These are phyloP conservation scores for Sinocyclocheilus rhinocerous DNA, from an alignment of 2,113 vertebrate species.

Conservation along the genomic window DNA sequence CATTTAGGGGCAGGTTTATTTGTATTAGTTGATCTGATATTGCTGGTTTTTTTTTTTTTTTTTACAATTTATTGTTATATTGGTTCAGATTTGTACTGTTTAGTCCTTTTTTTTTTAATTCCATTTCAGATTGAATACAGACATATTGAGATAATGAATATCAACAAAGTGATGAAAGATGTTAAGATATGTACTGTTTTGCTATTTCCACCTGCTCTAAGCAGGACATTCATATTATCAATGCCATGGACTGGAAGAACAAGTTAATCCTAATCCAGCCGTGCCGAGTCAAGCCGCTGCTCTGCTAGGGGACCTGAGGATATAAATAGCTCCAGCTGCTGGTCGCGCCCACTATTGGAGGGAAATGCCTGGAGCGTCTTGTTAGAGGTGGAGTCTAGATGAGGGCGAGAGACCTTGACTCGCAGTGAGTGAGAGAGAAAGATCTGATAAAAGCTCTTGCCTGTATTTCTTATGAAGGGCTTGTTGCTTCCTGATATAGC, in stretches of 20 bases:
- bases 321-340: slow-evolving; percentile 51
- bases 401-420: slow-evolving; percentile 5
- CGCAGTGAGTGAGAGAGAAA: neutral
- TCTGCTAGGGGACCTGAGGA: slow-evolving; percentile 26
- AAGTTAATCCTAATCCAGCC: slow-evolving; percentile 27
- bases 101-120: neutral
- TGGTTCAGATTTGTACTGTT: neutral
- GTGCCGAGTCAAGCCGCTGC: neutral
- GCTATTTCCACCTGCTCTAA: no score
- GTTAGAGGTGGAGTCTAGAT: slow-evolving; percentile 16
- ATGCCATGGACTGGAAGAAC: no score
- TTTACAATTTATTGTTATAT: neutral
- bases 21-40: neutral
- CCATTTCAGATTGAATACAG: neutral
- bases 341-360: slow-evolving; percentile 1
- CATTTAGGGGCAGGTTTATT: neutral
- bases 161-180: neutral
- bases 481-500: neutral
- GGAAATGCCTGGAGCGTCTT: slow-evolving; percentile 1
- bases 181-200: neutral
- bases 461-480: neutral
- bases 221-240: no score
- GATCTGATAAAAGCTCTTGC: neutral
- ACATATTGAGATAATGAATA: neutral
- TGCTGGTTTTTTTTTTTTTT: neutral